Conservation (phyloP, 2,113 vertebrate species). For the Otis tarda region DNA sequence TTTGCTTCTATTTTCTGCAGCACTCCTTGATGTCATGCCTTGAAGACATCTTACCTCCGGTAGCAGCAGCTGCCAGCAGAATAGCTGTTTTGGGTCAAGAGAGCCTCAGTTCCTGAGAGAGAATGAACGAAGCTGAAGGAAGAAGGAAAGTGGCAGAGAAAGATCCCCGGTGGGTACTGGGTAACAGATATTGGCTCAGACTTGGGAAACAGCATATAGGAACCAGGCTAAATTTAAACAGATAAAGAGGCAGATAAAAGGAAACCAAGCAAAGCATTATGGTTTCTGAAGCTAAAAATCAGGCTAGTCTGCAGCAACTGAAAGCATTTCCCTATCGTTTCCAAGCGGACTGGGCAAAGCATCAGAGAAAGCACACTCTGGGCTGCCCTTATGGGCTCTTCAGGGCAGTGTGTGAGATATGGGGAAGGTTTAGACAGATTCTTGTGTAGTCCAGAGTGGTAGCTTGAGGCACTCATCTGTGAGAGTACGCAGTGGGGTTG, state of each 20-base stretch:
- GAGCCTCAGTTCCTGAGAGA: constrained; percentile 6
- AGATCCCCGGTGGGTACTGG: constrained; percentile 34
- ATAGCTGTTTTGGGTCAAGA: constrained; percentile 31
- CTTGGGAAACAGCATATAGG: constrained; percentile 18
- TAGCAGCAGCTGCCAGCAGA: constrained; percentile 50
- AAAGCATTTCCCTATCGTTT: neutral
- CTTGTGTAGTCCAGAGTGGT: neutral
- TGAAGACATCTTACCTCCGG: constrained; percentile 49
- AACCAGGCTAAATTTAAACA: constrained; percentile 69
- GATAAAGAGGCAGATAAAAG: constrained; percentile 65
- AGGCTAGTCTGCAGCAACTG: neutral
- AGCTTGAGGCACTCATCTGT: neutral
- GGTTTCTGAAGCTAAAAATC: constrained; percentile 47
- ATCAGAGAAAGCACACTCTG: neutral
- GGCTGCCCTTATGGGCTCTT: constrained; percentile 15
- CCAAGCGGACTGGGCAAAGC: constrained; percentile 11
- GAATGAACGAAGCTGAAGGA: constrained; percentile 39
- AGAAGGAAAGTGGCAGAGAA: constrained; percentile 32
- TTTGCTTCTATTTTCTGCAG: constrained; percentile 57
- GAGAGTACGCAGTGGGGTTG: neutral
- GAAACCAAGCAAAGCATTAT: constrained; percentile 58
- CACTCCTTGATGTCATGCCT: constrained; percentile 48
- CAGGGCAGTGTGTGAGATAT: neutral
- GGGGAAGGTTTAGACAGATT: constrained; percentile 14
- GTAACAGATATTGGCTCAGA: constrained; percentile 62